Evolutionary conservation across 1,140 invertebrate species (phyloP), one percentile per base, ranked within the genome.

Genomic region (Plutomurus gul): DNA sequence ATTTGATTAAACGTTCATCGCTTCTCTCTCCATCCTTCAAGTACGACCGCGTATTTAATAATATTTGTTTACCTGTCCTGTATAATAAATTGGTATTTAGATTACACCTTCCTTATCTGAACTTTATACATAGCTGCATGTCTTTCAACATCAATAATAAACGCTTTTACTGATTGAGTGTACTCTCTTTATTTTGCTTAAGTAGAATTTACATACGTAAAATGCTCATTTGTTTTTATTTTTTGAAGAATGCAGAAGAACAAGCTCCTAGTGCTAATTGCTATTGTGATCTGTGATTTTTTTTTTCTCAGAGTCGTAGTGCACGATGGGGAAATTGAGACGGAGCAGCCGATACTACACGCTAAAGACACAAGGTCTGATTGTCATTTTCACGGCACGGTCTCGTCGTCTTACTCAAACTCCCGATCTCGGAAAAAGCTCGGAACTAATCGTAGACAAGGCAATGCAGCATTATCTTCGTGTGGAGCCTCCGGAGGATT

Each of bases 401-500:
- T 65, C 30, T 33, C 56, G 36, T 65, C 56, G 8, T 13, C 56
- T 5, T 27, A 65, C 16, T n/a, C 16, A 30, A 30, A 65, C 27
- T 65, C 56, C 4, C 11, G 27, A 16, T 27, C 16, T 16, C 30
- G 27, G 13, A 30, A 30, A 33, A 30, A n/a, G 7, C 7, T 33
- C 25, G 27, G 56, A 36, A 65, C 30, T 36, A 25, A 27, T 6
- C 16, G 13, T 18, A 7, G 27, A 33, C 22, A 65, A 33, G 56
- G 56, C 56, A 65, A 30, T 30, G 56, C 56, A 0, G 56, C 56
- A 1, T 27, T 65, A 30, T 65, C 56, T 33, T 10, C 56, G 7
- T 65, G 56, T 65, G 56, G 56, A 36, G 36, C 30, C 56, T 65
- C 56, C 13, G 56, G 56, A 8, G 56, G 56, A 65, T 65, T 33